phyloP scores from a whole-genome alignment of 2,888 invertebrate genomes.

The Nudaria mundana region DNA sequence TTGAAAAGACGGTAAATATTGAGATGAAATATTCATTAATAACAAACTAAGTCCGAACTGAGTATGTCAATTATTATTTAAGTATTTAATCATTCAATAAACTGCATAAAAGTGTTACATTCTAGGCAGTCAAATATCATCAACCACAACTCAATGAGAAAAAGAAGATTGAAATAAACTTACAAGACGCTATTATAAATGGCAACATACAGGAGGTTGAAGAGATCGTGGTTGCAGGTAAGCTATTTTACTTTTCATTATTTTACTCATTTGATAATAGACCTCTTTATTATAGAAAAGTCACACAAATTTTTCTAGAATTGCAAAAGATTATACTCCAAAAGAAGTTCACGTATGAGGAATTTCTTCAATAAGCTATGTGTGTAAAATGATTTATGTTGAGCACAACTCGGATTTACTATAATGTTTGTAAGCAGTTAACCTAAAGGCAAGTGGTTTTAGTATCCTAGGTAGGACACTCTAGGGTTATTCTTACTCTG shows the following conservation, averaged over 20 bases:
- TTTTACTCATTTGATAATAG: not conserved
- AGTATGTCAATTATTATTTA: not conserved
- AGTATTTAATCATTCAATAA: not conserved
- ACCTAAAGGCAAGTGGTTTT: no score
- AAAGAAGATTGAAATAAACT: conserved; percentile 55
- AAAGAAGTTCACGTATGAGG: no score
- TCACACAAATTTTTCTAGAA: no score
- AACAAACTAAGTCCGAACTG: not conserved
- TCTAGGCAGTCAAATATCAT: conserved; percentile 41
- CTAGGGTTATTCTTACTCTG: no score
- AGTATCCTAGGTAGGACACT: no score
- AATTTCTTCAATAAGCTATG: no score
- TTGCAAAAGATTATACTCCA: no score
- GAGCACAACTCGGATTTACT: no score
- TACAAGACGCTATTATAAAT: conserved; percentile 68
- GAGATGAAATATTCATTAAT: not conserved
- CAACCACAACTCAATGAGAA: conserved; percentile 40
- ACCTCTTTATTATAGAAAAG: no score
- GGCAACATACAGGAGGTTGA: conserved; percentile 54
- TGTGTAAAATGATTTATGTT: no score
- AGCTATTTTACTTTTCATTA: not conserved
- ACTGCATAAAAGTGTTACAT: not conserved
- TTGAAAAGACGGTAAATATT: conserved; percentile 54
- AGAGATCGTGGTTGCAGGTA: conserved; percentile 39
- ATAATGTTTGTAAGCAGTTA: no score